These are phyloP conservation scores for Atta cephalotes DNA, from an alignment of 1,140 invertebrate genomes.

Conservation along the genomic window DNA sequence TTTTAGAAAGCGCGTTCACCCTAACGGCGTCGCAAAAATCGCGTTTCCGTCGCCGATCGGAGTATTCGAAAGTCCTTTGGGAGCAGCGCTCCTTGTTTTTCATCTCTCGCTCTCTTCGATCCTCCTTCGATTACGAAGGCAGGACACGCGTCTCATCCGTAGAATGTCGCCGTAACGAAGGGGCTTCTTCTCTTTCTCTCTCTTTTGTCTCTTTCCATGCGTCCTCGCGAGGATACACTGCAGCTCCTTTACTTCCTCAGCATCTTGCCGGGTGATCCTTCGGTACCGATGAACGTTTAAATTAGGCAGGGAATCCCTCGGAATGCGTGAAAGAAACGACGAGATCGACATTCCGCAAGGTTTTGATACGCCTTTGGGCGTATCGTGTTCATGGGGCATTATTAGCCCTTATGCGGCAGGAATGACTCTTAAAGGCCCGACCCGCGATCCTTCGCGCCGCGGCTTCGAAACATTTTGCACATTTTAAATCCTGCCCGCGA, in stretches of 20 bases:
- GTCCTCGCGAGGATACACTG: slow-evolving; percentile 30
- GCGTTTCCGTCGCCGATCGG: slow-evolving; percentile 61
- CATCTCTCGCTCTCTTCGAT: slow-evolving; percentile 74
- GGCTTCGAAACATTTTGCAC: slow-evolving; percentile 57
- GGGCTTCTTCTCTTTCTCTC: slow-evolving; percentile 64
- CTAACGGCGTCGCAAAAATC: slow-evolving; percentile 54
- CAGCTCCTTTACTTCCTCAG: slow-evolving; percentile 62
- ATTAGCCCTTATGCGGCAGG: slow-evolving; percentile 83
- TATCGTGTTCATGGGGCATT: slow-evolving; percentile 77
- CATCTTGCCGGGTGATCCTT: slow-evolving; percentile 78
- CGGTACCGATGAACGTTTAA: slow-evolving; percentile 83
- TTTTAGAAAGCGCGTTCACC: slow-evolving; percentile 51
- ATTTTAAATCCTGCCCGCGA: slow-evolving; percentile 64
- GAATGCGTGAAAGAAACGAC: slow-evolving; percentile 83
- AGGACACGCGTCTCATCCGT: slow-evolving; percentile 84
- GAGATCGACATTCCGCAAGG: slow-evolving; percentile 79
- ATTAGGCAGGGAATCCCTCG: slow-evolving; percentile 84
- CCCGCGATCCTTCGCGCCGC: slow-evolving; percentile 71
- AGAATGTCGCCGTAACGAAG: slow-evolving; percentile 86
- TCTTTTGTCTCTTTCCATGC: slow-evolving; percentile 4
- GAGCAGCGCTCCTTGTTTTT: slow-evolving; percentile 73
- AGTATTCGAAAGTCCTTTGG: slow-evolving; percentile 74
- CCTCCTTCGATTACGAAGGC: slow-evolving; percentile 83
- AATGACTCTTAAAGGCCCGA: slow-evolving; percentile 74
- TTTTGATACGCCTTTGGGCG: slow-evolving; percentile 82